phyloP scores from a whole-genome alignment of 2,797 vertebrate species.

The Oryzias dopingdopingensis region DNA sequence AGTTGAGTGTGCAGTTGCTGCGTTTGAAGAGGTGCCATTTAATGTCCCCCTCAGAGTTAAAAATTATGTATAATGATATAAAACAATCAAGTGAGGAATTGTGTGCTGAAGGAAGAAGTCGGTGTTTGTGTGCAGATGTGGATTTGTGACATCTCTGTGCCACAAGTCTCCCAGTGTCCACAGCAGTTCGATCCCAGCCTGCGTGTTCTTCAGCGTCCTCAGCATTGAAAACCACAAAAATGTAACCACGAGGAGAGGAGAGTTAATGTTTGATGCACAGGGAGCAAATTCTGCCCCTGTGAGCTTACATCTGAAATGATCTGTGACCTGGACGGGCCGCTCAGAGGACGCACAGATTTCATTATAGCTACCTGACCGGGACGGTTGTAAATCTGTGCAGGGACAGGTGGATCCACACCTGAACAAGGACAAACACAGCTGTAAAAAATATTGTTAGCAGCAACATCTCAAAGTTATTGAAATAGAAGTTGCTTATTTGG shows the following conservation, averaged over 20 bases:
- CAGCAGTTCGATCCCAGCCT: neutral
- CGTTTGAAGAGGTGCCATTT: no score
- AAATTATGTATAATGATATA: no score
- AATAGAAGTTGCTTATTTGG: no score
- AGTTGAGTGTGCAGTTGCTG: no score
- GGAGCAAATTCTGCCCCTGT: slow-evolving; percentile 9
- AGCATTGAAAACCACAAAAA: slow-evolving; percentile 38
- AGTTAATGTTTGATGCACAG: slow-evolving; percentile 37
- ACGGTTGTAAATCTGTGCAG: no score
- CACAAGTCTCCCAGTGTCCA: neutral
- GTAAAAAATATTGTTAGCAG: no score
- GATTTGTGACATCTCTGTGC: neutral
- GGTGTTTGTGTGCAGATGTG: neutral
- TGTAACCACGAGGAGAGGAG: slow-evolving; percentile 27
- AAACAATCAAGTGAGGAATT: neutral
- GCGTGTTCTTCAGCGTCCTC: no score
- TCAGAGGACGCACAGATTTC: slow-evolving; percentile 5
- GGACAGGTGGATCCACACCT: no score
- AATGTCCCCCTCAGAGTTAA: no score
- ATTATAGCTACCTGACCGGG: neutral
- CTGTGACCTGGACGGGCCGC: neutral
- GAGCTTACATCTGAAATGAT: slow-evolving; percentile 11
- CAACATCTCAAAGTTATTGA: no score
- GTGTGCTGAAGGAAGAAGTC: neutral
- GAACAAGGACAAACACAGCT: no score